Base-by-base conservation (phyloP, 2,113 vertebrate species). In the Diphyllodes magnificus region DNA sequence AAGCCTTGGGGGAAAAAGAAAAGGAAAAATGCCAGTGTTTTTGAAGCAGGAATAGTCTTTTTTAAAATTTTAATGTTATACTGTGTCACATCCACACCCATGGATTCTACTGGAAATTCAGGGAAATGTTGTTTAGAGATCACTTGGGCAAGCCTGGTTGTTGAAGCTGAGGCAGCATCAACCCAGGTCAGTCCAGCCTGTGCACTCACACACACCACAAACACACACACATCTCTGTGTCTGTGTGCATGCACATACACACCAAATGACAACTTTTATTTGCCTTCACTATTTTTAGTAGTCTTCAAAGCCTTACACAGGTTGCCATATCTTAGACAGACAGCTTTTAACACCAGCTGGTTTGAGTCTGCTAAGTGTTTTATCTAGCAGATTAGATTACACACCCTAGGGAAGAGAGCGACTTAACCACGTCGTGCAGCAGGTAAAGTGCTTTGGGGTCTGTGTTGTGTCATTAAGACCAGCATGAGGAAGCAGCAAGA, bases 381-480 rank as follows among this genome's bases (percentile, higher is more conserved):
- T 95, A 92, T 94, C 88, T 50, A 25, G 63, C 64, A 92, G 91
- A 94, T 96, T 95, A 92, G 82, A 95, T 95, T 94, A 82, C 60
- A 60, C 73, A 86, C 95, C 88, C 95, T 33, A 39, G 94, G 95
- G 82, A 89, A 87, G 84, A 88, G 75, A 95, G 80, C 0, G 17
- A 95, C 83, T 94, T 91, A 93, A 95, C 89, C 73, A 68, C 82
- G 65, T 61, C 82, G 90, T 95, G 31, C 80, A 92, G 89, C 92
- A 96, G 97, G 95, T 95, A 94, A 93, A 96, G 69, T 85, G 87
- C 92, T 95, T 73, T 72, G 72, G 93, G 95, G 88, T 89, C 80
- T 91, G 92, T 75, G 37, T 93, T 86, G 70, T 95, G 80, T 79
- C 88, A n/a, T 95, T 94, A 95, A 60, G 73, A 82, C 69, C 93